Base-by-base conservation (phyloP, 2,888 invertebrate species). In the Drosophila pseudotakahashii region DNA sequence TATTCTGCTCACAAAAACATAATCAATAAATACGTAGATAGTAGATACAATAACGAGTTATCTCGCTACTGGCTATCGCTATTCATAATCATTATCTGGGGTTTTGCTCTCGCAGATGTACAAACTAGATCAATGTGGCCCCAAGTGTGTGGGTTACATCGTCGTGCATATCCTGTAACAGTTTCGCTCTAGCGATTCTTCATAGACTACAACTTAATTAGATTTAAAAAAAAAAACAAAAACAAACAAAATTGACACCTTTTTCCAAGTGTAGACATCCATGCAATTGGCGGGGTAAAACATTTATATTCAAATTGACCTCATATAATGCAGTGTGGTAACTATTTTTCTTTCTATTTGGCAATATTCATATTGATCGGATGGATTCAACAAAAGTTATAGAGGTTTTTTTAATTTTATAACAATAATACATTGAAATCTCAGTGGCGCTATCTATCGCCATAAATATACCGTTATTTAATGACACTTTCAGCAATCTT, bases 71-170 rank as follows among this genome's bases (percentile, higher is more conserved):
- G 41, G 45, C 61, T 61, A 61, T 19, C 69, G 39, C 51, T 70
- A 60, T 53, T 61, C 61, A 53, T 69, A 60, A 60, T 54, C 53
- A 53, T 69, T 48, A 53, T 51, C 52, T n/a, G 13, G n/a, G 36
- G 41, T 30, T 42, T 41, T 51, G 41, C 53, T 60, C 72, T 64
- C 63, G 67, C 41, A 63, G 67, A 81, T 64, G 11, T 70, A 69
- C 47, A 73, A 86, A 83, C 78, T 79, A 79, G 79, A 71, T 76
- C 47, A 84, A 71, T 72, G 75, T 81, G 87, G 87, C 81, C 87
- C 87, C 87, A 68, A 80, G 71, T 71, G 16, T 78, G 84, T 81
- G 47, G 47, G 47, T 45, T 72, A 47, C 63, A 52, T 34, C 63
- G 23, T 23, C 59, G 41, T 73, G 26, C 51, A 59, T 57, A 62